phyloP scores from a whole-genome alignment of 2,113 vertebrate genomes.

The Tyrannus savana region DNA sequence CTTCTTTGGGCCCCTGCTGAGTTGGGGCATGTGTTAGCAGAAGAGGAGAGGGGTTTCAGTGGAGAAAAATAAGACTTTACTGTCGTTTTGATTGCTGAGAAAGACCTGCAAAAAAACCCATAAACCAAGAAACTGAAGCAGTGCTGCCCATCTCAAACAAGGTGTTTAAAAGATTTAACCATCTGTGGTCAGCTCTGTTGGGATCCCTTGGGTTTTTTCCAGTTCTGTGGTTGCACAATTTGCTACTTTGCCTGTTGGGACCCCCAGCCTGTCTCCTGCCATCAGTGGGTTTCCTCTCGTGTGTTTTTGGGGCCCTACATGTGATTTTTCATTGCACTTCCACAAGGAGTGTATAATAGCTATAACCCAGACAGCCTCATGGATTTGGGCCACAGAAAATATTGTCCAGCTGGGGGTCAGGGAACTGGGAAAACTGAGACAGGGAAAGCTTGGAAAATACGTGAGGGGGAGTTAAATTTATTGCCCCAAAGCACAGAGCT shows the following conservation, averaged over 20 bases:
- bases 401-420: not conserved
- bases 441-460: not conserved
- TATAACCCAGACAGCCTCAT: not conserved
- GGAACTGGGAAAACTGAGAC: not conserved
- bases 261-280: not conserved
- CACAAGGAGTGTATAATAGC: not conserved
- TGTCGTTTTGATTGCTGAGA: not conserved
- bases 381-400: not conserved
- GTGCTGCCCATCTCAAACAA: not conserved
- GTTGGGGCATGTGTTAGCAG: not conserved
- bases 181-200: not conserved
- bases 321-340: not conserved
- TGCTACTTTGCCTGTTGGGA: not conserved
- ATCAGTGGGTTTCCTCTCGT: not conserved
- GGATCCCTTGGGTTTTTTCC: not conserved
- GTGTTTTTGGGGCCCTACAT: not conserved
- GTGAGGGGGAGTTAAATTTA: not conserved
- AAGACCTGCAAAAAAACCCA: not conserved
- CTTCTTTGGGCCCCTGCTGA: not conserved
- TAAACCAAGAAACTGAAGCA: not conserved
- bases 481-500: not conserved
- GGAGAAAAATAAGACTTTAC: not conserved
- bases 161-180: not conserved
- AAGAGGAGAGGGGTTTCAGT: not conserved
- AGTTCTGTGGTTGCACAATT: not conserved